Evolutionary conservation across 2,888 invertebrate species (phyloP).

Genomic region (Sinodicranocentrus sp.): DNA sequence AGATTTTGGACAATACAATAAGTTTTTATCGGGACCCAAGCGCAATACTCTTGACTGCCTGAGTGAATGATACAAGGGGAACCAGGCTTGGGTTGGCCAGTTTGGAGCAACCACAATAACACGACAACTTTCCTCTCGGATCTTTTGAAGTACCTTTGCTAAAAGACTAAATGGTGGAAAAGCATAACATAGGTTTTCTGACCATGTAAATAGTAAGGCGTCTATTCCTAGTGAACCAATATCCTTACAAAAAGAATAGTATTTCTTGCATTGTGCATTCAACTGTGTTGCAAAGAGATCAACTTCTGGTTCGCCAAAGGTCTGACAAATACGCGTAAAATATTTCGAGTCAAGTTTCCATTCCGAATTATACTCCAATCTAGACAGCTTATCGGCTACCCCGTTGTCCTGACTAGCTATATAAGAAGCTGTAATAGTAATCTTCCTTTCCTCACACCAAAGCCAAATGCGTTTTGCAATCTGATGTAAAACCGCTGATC

Average conservation of each 20-base stretch:
- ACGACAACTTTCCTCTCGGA: not conserved
- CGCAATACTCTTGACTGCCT: slow-evolving; percentile 3
- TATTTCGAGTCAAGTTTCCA: not conserved
- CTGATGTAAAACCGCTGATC: not conserved
- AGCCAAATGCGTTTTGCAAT: slow-evolving; percentile 44
- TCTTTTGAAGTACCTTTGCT: not conserved
- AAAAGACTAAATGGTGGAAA: slow-evolving; percentile 54
- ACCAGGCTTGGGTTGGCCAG: slow-evolving; percentile 36
- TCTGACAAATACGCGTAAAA: not conserved
- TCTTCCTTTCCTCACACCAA: slow-evolving; percentile 19
- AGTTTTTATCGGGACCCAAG: not conserved
- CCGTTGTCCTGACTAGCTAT: slow-evolving; percentile 23
- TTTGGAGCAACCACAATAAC: slow-evolving; percentile 33
- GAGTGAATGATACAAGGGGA: slow-evolving; percentile 11
- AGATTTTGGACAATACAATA: no score
- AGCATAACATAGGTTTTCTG: slow-evolving; percentile 42
- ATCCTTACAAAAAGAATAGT: slow-evolving; percentile 20
- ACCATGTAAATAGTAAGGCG: slow-evolving; percentile 61
- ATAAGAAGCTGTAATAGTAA: slow-evolving; percentile 21
- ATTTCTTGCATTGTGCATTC: slow-evolving; percentile 48
- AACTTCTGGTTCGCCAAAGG: slow-evolving; percentile 42
- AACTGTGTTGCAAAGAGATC: slow-evolving; percentile 62
- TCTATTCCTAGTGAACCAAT: slow-evolving; percentile 19
- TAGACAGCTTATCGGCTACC: slow-evolving; percentile 16
- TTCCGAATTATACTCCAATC: slow-evolving; percentile 22